A percentile compares a stretch with the other conserved stretches of the same genome.
phyloP scores from a whole-genome alignment of 2,797 vertebrate genomes.

The Acipenser oxyrinchus region DNA sequence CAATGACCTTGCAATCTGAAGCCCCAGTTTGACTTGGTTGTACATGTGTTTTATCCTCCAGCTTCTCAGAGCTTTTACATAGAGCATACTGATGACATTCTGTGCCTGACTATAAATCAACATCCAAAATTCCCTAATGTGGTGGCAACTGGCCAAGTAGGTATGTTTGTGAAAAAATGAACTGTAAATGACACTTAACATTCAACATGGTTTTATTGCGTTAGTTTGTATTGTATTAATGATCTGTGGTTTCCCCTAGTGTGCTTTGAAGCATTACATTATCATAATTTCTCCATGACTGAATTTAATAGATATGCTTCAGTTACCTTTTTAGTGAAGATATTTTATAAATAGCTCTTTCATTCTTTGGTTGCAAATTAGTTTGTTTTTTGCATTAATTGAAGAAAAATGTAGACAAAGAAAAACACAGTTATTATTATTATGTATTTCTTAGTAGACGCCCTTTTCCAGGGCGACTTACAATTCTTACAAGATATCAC shows the following conservation, averaged over 20 bases:
- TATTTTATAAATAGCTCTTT: too few species aligned
- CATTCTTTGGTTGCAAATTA: too few species aligned
- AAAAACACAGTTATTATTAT: too few species aligned
- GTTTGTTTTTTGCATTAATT: too few species aligned
- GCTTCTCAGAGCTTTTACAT: constrained; percentile 96
- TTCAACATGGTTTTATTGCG: too few species aligned
- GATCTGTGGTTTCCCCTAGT: background rate
- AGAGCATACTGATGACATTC: constrained; percentile 96
- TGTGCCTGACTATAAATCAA: constrained; percentile 98
- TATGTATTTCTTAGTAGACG: too few species aligned
- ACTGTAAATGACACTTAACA: constrained; percentile 28
- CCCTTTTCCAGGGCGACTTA: too few species aligned
- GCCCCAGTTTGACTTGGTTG: too few species aligned
- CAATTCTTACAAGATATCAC: too few species aligned
- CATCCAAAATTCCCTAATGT: constrained; percentile 97
- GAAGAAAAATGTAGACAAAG: too few species aligned
- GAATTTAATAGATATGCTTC: constrained; percentile 4
- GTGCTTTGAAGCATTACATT: constrained; percentile 16
- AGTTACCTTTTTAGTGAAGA: background rate
- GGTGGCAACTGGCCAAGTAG: constrained; percentile 99
- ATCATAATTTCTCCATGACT: constrained; percentile 12
- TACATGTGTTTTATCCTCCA: constrained; percentile 30
- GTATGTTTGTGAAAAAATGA: constrained; percentile 80
- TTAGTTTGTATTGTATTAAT: background rate
- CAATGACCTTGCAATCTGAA: background rate